Percentiles rank a stretch among this genome's conserved stretches.
Evolutionary conservation across 1,140 invertebrate genomes (phyloP).

Genomic region (Drosophila murphyi): DNA sequence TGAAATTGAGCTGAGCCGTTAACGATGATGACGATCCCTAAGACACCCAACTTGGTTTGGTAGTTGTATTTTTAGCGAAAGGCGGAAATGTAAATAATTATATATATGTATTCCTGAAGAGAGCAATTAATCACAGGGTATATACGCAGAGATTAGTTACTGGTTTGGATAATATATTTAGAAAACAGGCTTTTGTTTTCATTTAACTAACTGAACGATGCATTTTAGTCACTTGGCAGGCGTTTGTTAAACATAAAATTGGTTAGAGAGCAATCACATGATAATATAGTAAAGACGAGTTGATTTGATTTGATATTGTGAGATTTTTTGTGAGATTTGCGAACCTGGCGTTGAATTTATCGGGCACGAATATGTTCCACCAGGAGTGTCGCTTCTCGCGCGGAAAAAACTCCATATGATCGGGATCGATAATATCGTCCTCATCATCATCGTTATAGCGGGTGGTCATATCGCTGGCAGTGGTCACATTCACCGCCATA

Average conservation of each 20-base stretch:
- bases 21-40: conserved; percentile 1
- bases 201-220: conserved; percentile 13
- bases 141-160: conserved; percentile 33
- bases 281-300: neutral
- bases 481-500: conserved; percentile 44
- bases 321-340: conserved; percentile 26
- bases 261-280: conserved; percentile 34
- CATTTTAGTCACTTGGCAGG: conserved; percentile 64
- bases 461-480: conserved; percentile 31
- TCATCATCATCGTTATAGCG: conserved; percentile 60
- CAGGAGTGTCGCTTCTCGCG: conserved; percentile 92
- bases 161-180: conserved; percentile 1
- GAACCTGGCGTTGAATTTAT: conserved; percentile 88
- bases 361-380: conserved; percentile 93
- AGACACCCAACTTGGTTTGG: neutral
- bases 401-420: conserved; percentile 83
- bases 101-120: neutral
- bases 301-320: neutral
- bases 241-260: conserved; percentile 68
- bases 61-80: conserved; percentile 9
- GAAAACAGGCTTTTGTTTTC: neutral
- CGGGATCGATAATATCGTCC: conserved; percentile 72
- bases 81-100: conserved; percentile 22
- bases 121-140: conserved; percentile 29
- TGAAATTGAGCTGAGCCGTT: conserved; percentile 20